Evolutionary conservation across 2,888 invertebrate genomes (phyloP), one percentile per base, ranked within the genome.

Genomic region (Agrilus biguttatus): DNA sequence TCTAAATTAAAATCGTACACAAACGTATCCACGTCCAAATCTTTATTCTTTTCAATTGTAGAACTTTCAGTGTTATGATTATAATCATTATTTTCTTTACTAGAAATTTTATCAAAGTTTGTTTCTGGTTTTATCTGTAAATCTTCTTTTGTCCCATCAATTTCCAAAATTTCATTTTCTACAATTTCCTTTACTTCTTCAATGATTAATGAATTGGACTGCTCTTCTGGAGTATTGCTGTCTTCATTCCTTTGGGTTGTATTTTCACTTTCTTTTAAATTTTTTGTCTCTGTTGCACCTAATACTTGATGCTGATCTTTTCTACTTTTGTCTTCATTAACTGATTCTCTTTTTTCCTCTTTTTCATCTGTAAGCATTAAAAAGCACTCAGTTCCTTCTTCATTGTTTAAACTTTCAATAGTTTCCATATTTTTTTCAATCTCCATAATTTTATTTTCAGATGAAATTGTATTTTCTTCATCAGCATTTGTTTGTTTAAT

Each of bases 1-100:
- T 55, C 54, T 37, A 56, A 45, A 44, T 51, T 58, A 43, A 54
- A 56, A 46, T 56, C 55, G 46, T 51, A 56, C 14, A 53, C 49
- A 40, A 47, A 46, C 3, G 49, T 45, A 42, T 42, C 41, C n/a
- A 37, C 42, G 7, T 32, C 5, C 8, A 21, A 4, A 23, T 37
- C 40, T 10, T 36, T 37, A 35, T 19, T 43, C 8, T 43, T 40
- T 32, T 45, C 46, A 14, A 41, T 37, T 39, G 47, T 33, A 14
- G 28, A 10, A 8, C 39, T 37, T 35, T 49, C 44, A 32, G 37
- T 45, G 14, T 38, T 14, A 35, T 19, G 44, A 13, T 44, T 40
- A 8, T 38, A 19, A 40, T 42, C 37, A 44, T 37, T 19, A 35
- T 19, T 35, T 43, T 49, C 45, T 17, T 49, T 54, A 39, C 28